Base-by-base conservation (phyloP, 2,113 vertebrate species). In the Dermatemys mawii region DNA sequence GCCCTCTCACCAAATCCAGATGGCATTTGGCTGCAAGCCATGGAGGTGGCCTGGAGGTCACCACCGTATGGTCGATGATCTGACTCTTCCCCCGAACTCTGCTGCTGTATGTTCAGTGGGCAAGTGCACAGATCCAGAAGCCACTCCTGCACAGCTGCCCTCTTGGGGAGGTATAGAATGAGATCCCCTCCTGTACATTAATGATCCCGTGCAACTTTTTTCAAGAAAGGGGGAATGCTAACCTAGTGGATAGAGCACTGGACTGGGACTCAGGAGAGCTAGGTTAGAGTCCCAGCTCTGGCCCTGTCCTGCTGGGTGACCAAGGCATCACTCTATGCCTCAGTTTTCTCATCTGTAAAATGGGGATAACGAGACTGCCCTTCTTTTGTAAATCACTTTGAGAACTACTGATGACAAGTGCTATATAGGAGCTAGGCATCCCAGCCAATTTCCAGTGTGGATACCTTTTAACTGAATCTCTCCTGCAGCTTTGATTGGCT, bases 141-240 rank as follows among this genome's bases (percentile, higher is more conserved):
- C 4, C 2, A 5, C 22, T 14, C 14, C 35, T 0, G 0, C 1
- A 22, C 1, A 0, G 51, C 53, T 85, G 29, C 4, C 3, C 10
- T 44, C 22, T 7, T n/a, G 8, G 4, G 29, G 80, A 10, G 83
- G 13, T 3, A 21, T 13, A 2, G 38, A 44, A 3, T 6, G 51
- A 57, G n/a, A 55, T 3, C 8, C 2, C 0, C 32, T 38, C 3
- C 0, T 73, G 27, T 4, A 1, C 7, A 2, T 17, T 6, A 24
- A 38, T 4, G 80, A 78, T 67, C 14, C 80, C 11, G 0, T 2
- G 4, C 55, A 2, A 17, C n/a, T 79, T 54, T 84, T 76, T 38
- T 48, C 11, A 38, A 78, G 63, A 86, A 11, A 0, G 2, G 3
- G 3, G 1, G 46, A 8, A 57, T 6, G n/a, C 5, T 5, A 7